Evolutionary conservation across 2,888 invertebrate genomes (phyloP), one percentile per base, ranked within the genome.

Genomic region (Cantharis nigra): DNA sequence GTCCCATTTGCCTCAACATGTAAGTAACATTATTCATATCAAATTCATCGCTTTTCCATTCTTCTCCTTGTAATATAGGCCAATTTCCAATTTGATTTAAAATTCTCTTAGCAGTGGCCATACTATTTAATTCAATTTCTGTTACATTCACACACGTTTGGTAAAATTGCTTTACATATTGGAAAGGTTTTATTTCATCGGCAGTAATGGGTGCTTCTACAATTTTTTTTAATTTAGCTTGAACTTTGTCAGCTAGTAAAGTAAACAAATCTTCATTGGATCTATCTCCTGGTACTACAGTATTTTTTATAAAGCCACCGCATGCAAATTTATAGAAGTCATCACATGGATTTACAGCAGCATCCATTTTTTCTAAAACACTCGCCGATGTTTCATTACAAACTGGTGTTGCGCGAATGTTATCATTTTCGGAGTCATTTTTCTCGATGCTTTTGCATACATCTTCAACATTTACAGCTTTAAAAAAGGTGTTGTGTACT

Each of bases 281-380:
- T 88, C 94, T 94, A 86, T 95, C 94, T 78, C 95, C 94, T 63
- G 90, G 89, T 0, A 49, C n/a, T n/a, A 9, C 9, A 0, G 92
- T 93, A 72, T 90, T 90, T 83, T 91, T 91, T 26, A 93, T 87
- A 87, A 95, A 96, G 3, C 91, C 91, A 1, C 94, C 94, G 83
- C 95, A 95, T 0, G 94, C 91, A 85, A 93, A 94, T 82, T 92
- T 89, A 86, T 94, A 95, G 87, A 95, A 95, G 84, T 95, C 93
- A 81, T 94, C 93, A 84, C 95, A 95, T 0, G 95, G 94, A 79
- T 94, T 92, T 13, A 92, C 91, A 1, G 89, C 86, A 3, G 89
- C 87, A 81, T 95, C 92, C 91, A 96, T 93, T 85, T 93, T 93
- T 74, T 90, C 87, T 63, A 94, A 87, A 16, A 94, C 88, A 78